Conservation (phyloP, 2,888 invertebrate genomes). For the Julus scanicus region DNA sequence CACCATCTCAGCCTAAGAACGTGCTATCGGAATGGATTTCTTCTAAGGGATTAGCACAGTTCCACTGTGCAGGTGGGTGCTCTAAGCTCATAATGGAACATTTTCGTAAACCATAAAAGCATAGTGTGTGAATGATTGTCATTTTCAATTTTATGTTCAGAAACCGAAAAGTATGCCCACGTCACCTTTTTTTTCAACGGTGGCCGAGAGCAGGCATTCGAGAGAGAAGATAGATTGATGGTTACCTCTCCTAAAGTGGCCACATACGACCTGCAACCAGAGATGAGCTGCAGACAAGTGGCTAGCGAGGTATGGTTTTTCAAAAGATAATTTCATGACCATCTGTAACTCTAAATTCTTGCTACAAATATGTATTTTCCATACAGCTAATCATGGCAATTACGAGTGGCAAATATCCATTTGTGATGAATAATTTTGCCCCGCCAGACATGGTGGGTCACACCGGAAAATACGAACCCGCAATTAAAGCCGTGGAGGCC, state of each 20-base stretch:
- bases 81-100: conserved; percentile 36
- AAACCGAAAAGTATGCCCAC: conserved; percentile 68
- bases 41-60: conserved; percentile 64
- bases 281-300: conserved; percentile 66
- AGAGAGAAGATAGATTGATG: conserved; percentile 65
- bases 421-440: conserved; percentile 68
- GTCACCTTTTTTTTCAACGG: conserved; percentile 69
- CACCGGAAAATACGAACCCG: conserved; percentile 66
- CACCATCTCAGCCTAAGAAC: conserved; percentile 66
- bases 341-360: neutral
- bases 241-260: conserved; percentile 68
- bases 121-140: conserved; percentile 11
- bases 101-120: neutral
- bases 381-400: conserved; percentile 64
- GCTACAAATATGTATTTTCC: neutral
- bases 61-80: conserved; percentile 66
- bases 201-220: conserved; percentile 66
- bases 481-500: conserved; percentile 63
- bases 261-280: conserved; percentile 67
- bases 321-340: neutral
- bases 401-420: conserved; percentile 64
- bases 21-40: conserved; percentile 68
- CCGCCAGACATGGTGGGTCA: conserved; percentile 69
- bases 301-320: conserved; percentile 63
- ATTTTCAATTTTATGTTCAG: conserved; percentile 60